A percentile compares a stretch with the other conserved stretches of the same genome.
Evolutionary conservation across 2,113 vertebrate genomes (phyloP).

Genomic region (Uropsilus gracilis): DNA sequence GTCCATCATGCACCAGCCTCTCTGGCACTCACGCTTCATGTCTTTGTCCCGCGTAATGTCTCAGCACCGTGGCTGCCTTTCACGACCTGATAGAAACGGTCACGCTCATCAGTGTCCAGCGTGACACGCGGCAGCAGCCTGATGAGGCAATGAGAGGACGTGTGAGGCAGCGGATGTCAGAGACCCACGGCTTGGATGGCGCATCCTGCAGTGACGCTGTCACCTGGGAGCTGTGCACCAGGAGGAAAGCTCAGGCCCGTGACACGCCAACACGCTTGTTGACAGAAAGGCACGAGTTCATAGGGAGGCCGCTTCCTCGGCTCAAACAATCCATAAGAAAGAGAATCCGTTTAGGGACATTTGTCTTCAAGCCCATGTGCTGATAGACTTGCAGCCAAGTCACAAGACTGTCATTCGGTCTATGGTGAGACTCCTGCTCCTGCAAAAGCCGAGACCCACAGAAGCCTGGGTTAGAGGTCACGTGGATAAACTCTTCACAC

Average conservation of each 20-base stretch:
- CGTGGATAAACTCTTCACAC: not conserved
- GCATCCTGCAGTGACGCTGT: not conserved
- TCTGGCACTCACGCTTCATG: not conserved
- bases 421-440: not conserved
- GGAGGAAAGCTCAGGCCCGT: not conserved
- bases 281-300: not conserved
- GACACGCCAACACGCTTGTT: not conserved
- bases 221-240: not conserved
- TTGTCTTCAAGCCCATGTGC: not conserved
- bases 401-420: not conserved
- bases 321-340: not conserved
- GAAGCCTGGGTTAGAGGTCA: not conserved
- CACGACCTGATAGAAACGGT: too few species aligned
- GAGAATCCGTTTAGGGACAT: not conserved
- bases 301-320: not conserved
- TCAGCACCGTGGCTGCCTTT: not conserved
- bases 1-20: not conserved
- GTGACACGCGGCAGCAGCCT: too few species aligned
- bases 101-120: too few species aligned
- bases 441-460: not conserved
- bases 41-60: not conserved
- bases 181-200: too few species aligned
- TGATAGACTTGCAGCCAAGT: too few species aligned
- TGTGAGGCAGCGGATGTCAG: not conserved
- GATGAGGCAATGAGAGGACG: too few species aligned